phyloP scores from a whole-genome alignment of 2,113 vertebrate species.

The Calonectris borealis region DNA sequence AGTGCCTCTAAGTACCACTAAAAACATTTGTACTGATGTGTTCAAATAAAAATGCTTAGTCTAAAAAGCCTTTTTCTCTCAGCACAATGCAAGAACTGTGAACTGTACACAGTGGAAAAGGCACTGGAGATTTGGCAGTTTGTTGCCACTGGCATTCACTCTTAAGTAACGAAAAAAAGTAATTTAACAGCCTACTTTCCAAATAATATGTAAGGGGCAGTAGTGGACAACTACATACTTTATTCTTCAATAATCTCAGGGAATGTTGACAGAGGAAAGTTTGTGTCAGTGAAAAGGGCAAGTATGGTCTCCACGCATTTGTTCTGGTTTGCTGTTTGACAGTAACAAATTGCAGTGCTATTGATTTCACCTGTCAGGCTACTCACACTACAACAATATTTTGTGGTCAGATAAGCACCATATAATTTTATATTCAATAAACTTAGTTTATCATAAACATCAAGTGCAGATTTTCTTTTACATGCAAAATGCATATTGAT shows the following conservation, averaged over 20 bases:
- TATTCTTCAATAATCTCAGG: not conserved
- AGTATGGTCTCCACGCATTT: not conserved
- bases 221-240: not conserved
- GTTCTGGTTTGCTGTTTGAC: not conserved
- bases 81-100: not conserved
- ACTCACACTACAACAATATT: not conserved
- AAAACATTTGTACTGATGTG: not conserved
- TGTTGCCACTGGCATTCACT: not conserved
- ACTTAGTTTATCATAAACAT: not conserved
- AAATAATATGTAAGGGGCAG: not conserved
- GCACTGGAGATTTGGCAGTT: not conserved
- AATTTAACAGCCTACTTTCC: not conserved
- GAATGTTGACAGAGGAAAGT: not conserved
- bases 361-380: not conserved
- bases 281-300: not conserved
- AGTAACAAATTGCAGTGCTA: not conserved
- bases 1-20: not conserved
- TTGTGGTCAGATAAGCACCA: not conserved
- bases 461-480: not conserved
- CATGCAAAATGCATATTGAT: not conserved
- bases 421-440: not conserved
- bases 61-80: not conserved
- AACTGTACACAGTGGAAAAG: not conserved
- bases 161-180: not conserved
- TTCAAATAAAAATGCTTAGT: not conserved